Conservation (phyloP, 2,797 vertebrate species). For the Hapalemur alaotrensis region DNA sequence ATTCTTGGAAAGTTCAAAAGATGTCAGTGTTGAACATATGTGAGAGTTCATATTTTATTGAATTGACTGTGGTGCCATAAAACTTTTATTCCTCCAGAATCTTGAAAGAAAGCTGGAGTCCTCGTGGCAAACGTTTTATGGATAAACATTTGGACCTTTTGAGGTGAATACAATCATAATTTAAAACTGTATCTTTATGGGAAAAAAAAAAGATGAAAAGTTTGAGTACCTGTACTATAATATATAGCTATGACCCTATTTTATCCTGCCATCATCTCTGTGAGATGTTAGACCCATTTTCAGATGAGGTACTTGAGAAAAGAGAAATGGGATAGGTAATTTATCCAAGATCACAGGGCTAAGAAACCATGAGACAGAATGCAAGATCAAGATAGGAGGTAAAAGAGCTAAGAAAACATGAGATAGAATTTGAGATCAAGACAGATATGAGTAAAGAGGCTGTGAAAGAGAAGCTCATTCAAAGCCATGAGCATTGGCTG, state of each 20-base stretch:
- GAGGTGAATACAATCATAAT: neutral
- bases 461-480: neutral
- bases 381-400: neutral
- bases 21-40: conserved; percentile 44
- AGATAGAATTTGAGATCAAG: neutral
- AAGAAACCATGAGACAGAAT: neutral
- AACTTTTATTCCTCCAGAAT: neutral
- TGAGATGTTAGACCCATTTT: neutral
- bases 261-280: neutral
- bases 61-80: neutral
- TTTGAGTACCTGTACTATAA: neutral
- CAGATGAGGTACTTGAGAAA: neutral
- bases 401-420: neutral
- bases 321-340: neutral
- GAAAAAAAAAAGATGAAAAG: neutral
- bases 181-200: neutral
- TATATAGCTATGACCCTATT: neutral
- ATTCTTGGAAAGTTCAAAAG: conserved; percentile 52
- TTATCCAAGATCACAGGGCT: neutral
- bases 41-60: conserved; percentile 11
- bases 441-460: neutral
- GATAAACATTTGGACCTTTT: neutral
- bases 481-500: neutral
- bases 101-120: neutral
- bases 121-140: neutral